Percentiles rank a stretch among this genome's conserved stretches.
These are phyloP conservation scores for Calypte anna DNA, from an alignment of 2,113 vertebrate species.

Conservation along the genomic window DNA sequence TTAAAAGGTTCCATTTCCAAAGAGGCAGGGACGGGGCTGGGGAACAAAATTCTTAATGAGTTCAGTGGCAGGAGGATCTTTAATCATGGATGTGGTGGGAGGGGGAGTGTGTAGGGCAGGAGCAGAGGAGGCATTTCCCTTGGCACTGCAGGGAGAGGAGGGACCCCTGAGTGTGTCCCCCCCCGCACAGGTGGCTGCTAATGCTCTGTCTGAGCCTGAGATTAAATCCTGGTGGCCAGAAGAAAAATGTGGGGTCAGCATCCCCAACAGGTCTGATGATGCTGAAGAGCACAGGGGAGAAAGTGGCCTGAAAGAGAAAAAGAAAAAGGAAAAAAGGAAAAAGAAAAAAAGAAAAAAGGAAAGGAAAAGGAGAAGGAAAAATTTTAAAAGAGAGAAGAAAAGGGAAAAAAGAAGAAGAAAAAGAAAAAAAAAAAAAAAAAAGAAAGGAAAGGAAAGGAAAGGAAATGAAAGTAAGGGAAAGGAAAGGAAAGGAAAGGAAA, in stretches of 20 bases:
- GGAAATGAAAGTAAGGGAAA: too few species aligned
- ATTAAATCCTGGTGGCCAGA: neutral
- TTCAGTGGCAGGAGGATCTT: constrained; percentile 42
- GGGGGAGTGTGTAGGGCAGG: neutral
- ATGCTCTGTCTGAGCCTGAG: neutral
- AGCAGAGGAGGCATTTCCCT: neutral
- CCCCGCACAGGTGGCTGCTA: neutral
- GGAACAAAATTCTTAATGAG: constrained; percentile 53
- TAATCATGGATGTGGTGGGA: constrained; percentile 41
- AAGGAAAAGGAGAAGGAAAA: too few species aligned
- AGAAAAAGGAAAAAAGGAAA: too few species aligned
- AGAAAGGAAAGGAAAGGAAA: too few species aligned
- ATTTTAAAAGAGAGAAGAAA: too few species aligned
- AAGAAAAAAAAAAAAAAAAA: too few species aligned
- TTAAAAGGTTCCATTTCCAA: constrained; percentile 72
- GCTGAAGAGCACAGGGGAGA: neutral
- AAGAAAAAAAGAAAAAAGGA: too few species aligned
- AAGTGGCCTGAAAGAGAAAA: neutral
- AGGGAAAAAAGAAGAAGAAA: too few species aligned
- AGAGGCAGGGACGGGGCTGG: constrained; percentile 46
- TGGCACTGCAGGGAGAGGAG: neutral
- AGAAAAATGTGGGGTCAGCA: rapidly evolving
- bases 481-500: too few species aligned
- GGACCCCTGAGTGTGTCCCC: neutral
- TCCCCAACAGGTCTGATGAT: neutral